Base-by-base conservation (phyloP, 2,113 vertebrate genomes). In the Lathamus discolor region DNA sequence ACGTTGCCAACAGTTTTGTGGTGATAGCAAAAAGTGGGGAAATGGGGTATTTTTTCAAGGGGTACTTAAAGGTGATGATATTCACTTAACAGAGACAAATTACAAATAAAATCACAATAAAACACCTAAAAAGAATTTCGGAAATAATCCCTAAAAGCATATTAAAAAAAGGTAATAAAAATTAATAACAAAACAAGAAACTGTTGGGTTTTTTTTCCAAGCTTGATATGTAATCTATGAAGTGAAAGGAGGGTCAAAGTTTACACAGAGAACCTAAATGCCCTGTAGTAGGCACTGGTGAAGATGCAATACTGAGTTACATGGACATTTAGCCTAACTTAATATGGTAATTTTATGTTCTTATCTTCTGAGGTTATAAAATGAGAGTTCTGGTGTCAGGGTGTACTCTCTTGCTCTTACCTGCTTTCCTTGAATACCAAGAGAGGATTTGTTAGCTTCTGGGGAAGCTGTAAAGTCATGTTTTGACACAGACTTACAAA, bases 191-290 rank as follows among this genome's bases (percentile, higher is more conserved):
- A 67, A 63, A 33, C 8, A 59, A 78, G 24, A 77, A 81, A 67
- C 3, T 37, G 10, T 31, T 41, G 9, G 25, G 3, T 1, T 33
- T 48, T 73, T 72, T 76, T 83, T 11, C 20, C 24, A 80, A 33
- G 41, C 22, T 92, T 92, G 67, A 92, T 96, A 49, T 27, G 72
- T 95, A 88, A 95, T 54, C 79, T 88, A 74, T 93, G 43, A 95
- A 96, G 48, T 51, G 35, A 90, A 80, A 51, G 76, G 49, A 86
- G 90, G 88, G 83, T 83, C 92, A 86, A 80, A 93, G 88, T 92
- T 90, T 73, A 83, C 73, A 83, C 67, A 76, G 14, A 90, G 84
- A 92, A 88, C 63, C 92, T 77, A 92, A 80, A 69, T 88, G 83
- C 37, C 68, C 88, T 66, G 29, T 43, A 77, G 63, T 29, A 90